Conservation (phyloP, 2,888 invertebrate species). For the Tetheella fluctuosa region DNA sequence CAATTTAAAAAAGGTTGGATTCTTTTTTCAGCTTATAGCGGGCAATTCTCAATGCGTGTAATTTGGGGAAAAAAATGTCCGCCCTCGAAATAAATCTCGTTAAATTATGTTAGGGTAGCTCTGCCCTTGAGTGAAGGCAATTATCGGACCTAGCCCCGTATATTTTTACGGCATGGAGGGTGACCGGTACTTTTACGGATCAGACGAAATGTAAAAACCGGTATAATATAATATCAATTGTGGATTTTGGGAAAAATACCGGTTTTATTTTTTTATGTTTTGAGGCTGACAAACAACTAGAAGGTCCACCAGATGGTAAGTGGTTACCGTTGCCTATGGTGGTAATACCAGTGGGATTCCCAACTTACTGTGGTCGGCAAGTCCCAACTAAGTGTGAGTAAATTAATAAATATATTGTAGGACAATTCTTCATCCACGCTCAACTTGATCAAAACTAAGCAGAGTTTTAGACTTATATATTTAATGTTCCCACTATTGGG, state of each 20-base stretch:
- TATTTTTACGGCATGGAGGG: conserved; percentile 18
- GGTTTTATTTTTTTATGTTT: too few species aligned
- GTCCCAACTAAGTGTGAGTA: too few species aligned
- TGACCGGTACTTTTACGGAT: background rate
- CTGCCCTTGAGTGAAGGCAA: conserved; percentile 38
- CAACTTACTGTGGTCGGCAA: too few species aligned
- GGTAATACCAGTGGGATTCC: too few species aligned
- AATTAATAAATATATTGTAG: too few species aligned
- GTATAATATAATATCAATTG: background rate
- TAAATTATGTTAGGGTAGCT: conserved; percentile 36
- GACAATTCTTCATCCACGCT: too few species aligned
- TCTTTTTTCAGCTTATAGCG: background rate
- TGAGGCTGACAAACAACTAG: too few species aligned
- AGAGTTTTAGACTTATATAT: too few species aligned
- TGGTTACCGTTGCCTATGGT: too few species aligned
- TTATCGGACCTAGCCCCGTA: conserved; percentile 30
- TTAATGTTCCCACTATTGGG: too few species aligned
- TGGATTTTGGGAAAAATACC: background rate
- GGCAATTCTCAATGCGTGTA: conserved; percentile 25
- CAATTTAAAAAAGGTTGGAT: background rate
- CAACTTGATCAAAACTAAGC: too few species aligned
- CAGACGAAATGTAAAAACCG: background rate
- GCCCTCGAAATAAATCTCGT: conserved; percentile 42
- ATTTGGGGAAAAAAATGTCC: conserved; percentile 39
- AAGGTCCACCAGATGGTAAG: too few species aligned